A percentile compares a stretch with the other conserved stretches of the same genome.
Evolutionary conservation across 2,113 vertebrate species (phyloP).

Genomic region (Mesocricetus auratus): DNA sequence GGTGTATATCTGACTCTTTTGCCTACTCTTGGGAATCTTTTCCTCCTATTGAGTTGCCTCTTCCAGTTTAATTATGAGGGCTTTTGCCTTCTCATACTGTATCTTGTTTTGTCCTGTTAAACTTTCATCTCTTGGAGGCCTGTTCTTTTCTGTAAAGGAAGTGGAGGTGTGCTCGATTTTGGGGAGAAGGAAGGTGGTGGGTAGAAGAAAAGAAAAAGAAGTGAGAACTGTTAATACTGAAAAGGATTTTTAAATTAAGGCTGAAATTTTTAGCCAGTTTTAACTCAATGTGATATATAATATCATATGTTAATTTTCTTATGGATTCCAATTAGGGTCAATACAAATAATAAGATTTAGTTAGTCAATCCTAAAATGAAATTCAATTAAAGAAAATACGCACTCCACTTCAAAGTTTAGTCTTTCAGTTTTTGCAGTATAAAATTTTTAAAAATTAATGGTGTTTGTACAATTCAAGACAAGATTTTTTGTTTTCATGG

Average conservation of each 20-base stretch:
- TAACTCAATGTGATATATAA: neutral
- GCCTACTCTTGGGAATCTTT: too few species aligned
- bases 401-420: neutral
- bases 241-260: neutral
- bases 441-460: slow-evolving; percentile 63
- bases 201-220: neutral
- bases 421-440: slow-evolving; percentile 53
- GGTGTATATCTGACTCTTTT: neutral
- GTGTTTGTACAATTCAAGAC: slow-evolving; percentile 57
- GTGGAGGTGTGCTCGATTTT: neutral
- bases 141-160: neutral
- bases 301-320: slow-evolving; percentile 62
- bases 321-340: slow-evolving; percentile 2
- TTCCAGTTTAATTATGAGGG: too few species aligned
- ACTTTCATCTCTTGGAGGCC: neutral
- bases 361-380: slow-evolving; percentile 65
- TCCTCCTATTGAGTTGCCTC: too few species aligned
- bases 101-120: neutral
- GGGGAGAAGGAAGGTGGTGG: too few species aligned
- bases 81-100: neutral
- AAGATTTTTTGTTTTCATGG: slow-evolving; percentile 42
- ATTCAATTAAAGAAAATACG: slow-evolving; percentile 47
- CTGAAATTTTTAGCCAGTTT: neutral
- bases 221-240: neutral
- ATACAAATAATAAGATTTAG: slow-evolving; percentile 36